phyloP scores from a whole-genome alignment of 2,113 vertebrate species.

The Eidolon helvum region DNA sequence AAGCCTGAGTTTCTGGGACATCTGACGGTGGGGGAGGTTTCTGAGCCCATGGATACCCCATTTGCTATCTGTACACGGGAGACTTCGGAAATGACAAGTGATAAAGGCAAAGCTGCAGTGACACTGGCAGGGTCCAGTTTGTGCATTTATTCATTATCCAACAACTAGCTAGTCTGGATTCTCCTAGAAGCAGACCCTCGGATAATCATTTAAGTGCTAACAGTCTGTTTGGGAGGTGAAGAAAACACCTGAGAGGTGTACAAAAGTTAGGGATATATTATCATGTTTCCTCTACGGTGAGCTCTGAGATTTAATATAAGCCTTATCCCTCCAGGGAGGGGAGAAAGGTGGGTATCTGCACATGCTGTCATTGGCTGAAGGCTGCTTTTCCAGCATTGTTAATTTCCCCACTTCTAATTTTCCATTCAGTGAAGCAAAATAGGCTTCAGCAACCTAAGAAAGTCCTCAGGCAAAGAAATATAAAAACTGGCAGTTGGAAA shows the following conservation, averaged over 20 bases:
- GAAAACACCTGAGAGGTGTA: background rate
- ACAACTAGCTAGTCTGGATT: background rate
- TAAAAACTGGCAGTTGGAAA: background rate
- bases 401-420: background rate
- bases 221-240: background rate
- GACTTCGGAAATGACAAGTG: background rate
- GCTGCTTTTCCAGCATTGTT: background rate
- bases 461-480: background rate
- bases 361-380: background rate
- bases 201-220: background rate
- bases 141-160: background rate
- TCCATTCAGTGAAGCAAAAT: background rate
- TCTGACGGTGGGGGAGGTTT: background rate
- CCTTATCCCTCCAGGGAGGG: background rate
- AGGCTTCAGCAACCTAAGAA: background rate
- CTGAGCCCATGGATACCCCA: background rate
- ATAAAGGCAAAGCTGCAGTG: background rate
- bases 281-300: background rate
- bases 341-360: background rate
- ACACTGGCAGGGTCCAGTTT: background rate
- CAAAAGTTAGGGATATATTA: background rate
- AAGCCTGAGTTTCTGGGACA: background rate
- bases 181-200: background rate
- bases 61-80: background rate
- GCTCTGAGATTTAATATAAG: accelerated